phyloP scores from a whole-genome alignment of 92 coral and sea anemone genomes.

The Epizoanthus illoricatus region DNA sequence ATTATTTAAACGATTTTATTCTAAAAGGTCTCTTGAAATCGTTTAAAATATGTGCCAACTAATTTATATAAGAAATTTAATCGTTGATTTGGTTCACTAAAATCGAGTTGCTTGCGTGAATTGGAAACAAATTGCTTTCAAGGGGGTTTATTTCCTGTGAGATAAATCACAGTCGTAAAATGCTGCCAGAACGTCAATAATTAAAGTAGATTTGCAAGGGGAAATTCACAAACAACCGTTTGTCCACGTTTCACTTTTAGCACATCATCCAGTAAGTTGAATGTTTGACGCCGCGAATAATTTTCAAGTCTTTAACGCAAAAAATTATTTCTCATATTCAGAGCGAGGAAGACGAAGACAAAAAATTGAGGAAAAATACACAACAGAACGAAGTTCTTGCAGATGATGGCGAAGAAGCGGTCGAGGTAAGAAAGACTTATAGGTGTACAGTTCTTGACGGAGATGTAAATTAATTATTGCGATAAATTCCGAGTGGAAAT shows the following conservation, averaged over 20 bases:
- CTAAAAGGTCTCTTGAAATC: neutral
- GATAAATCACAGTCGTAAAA: neutral
- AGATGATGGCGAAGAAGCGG: conserved; percentile 58
- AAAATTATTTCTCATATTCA: conserved; percentile 22
- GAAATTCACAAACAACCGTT: conserved; percentile 6
- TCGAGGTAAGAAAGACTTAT: conserved; percentile 61
- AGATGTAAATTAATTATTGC: neutral
- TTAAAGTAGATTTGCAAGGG: neutral
- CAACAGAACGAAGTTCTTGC: conserved; percentile 83
- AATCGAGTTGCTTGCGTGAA: neutral
- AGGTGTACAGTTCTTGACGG: neutral
- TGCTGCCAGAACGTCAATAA: neutral
- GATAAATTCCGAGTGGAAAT: neutral
- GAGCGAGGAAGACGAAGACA: conserved; percentile 93
- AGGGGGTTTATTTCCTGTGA: neutral
- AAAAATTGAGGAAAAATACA: conserved; percentile 83
- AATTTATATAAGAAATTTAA: neutral
- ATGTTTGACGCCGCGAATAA: neutral
- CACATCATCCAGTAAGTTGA: neutral
- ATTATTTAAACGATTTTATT: conserved; percentile 12
- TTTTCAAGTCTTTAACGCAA: neutral
- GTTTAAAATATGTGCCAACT: conserved; percentile 4
- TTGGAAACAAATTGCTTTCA: neutral
- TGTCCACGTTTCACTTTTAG: neutral
- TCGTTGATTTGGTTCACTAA: neutral